A percentile compares a stretch with the other conserved stretches of the same genome.
These are phyloP conservation scores for Leguminivora glycinivorella DNA, from an alignment of 1,140 invertebrate genomes.

Conservation along the genomic window DNA sequence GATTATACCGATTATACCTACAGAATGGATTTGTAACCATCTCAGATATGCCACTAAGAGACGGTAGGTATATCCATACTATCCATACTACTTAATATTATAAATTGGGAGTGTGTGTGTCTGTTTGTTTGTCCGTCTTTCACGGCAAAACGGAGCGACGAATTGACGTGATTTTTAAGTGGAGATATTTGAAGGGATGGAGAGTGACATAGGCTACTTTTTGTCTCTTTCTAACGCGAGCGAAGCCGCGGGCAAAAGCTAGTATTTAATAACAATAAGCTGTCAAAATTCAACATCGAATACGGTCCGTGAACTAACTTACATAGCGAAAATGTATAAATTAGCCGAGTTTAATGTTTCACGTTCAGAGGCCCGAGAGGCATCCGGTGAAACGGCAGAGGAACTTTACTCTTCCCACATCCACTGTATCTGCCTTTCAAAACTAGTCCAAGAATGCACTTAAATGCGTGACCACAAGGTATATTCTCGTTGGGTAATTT, in stretches of 20 bases:
- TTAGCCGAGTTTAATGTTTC: constrained; percentile 21
- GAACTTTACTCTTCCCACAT: not conserved
- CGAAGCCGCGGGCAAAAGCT: no score
- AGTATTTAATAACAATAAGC: no score
- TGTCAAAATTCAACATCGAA: not conserved
- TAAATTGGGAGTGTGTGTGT: no score
- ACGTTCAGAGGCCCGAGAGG: constrained; percentile 18
- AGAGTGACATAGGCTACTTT: no score
- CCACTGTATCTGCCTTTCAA: not conserved
- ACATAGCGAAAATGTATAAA: constrained; percentile 25
- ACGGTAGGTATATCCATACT: no score
- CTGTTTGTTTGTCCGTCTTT: no score
- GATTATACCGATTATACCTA: not conserved
- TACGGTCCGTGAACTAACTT: not conserved
- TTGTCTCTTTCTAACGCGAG: no score
- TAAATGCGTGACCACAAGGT: not conserved
- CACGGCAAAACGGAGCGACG: no score
- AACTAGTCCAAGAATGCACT: not conserved
- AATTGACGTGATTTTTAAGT: no score
- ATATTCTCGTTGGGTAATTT: not conserved
- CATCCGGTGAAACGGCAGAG: constrained; percentile 11
- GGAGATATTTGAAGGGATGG: not conserved
- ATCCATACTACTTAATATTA: no score
- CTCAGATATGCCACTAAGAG: no score
- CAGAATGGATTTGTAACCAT: not conserved